Evolutionary conservation across 1,140 invertebrate species (phyloP).

Genomic region (Diploscapter pachys): DNA sequence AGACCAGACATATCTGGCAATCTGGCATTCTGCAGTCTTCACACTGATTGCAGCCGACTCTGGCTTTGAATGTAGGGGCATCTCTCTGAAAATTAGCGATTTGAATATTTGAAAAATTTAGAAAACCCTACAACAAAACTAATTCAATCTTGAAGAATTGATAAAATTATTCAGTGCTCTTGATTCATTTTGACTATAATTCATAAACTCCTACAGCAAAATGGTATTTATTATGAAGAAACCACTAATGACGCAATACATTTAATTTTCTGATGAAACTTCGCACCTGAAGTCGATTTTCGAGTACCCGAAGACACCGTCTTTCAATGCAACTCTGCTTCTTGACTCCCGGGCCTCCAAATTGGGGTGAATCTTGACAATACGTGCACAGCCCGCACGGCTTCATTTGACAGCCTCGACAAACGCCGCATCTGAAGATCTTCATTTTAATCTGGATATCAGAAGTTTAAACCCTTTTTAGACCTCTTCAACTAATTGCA

Average conservation of each 20-base stretch:
- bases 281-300: constrained; percentile 53
- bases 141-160: not conserved
- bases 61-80: constrained; percentile 56
- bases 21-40: constrained; percentile 55
- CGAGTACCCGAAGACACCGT: constrained; percentile 53
- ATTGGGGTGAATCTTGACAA: constrained; percentile 57
- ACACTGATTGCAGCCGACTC: constrained; percentile 53
- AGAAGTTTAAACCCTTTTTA: too few relatives aligned
- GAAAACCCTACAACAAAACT: not conserved
- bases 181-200: too few relatives aligned
- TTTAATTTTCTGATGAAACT: not conserved
- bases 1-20: constrained; percentile 56
- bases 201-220: constrained; percentile 8
- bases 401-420: constrained; percentile 46
- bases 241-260: not conserved
- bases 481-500: too few relatives aligned
- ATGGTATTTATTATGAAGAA: constrained; percentile 5
- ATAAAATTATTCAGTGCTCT: not conserved
- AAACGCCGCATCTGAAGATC: constrained; percentile 41
- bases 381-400: constrained; percentile 54
- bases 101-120: not conserved
- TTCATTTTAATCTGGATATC: too few relatives aligned
- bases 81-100: constrained; percentile 44
- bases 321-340: constrained; percentile 58
- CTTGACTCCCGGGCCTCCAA: constrained; percentile 57